Percentiles rank a stretch among this genome's conserved stretches.
Evolutionary conservation across 2,797 vertebrate genomes (phyloP).

Genomic region (Protosalanx chinensis): DNA sequence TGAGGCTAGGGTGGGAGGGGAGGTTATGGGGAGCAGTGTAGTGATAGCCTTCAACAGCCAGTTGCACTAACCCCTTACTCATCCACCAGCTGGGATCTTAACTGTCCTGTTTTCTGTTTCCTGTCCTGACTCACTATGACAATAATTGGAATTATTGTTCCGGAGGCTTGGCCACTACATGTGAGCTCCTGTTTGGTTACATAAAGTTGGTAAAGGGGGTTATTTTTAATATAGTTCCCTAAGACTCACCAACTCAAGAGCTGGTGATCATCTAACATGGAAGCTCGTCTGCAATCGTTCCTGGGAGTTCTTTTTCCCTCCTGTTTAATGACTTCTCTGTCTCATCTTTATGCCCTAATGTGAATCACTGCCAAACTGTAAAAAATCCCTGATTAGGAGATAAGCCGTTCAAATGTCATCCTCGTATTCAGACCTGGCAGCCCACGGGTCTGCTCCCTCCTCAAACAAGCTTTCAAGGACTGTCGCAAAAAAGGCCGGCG

Average conservation of each 20-base stretch:
- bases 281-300: background rate
- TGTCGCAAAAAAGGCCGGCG: conserved; percentile 21
- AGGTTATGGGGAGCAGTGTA: conserved; percentile 42
- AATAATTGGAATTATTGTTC: background rate
- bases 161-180: too few relatives aligned
- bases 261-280: background rate
- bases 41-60: conserved; percentile 38
- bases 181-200: too few relatives aligned
- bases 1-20: too few relatives aligned
- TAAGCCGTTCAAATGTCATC: conserved; percentile 33
- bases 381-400: conserved; percentile 31
- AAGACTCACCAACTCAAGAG: background rate
- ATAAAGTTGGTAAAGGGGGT: too few relatives aligned
- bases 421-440: conserved; percentile 13
- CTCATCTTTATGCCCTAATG: conserved; percentile 23
- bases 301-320: background rate
- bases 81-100: background rate
- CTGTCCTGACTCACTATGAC: background rate
- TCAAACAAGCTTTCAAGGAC: conserved; percentile 34
- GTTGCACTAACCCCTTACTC: background rate
- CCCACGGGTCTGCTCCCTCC: conserved; percentile 14
- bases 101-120: conserved; percentile 21
- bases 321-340: background rate
- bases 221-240: too few relatives aligned
- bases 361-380: conserved; percentile 28